phyloP scores from a whole-genome alignment of 2,888 invertebrate species.

The Oxystoma pomonae region DNA sequence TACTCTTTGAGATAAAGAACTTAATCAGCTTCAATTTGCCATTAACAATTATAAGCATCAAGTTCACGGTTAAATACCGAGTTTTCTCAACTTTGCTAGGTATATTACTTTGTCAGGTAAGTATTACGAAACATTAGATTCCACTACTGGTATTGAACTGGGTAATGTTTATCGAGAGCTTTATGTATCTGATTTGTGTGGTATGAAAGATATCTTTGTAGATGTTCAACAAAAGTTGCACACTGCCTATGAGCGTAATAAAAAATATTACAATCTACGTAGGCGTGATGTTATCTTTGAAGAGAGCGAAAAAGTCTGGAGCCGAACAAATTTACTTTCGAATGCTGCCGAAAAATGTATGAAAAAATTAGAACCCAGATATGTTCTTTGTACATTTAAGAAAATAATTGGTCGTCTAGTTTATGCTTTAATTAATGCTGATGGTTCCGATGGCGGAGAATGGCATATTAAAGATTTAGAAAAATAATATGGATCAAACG shows the following conservation, averaged over 20 bases:
- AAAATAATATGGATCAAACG: conserved; percentile 1
- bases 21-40: too few relatives aligned
- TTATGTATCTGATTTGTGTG: neutral
- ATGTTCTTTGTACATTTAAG: conserved; percentile 1
- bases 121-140: conserved; percentile 16
- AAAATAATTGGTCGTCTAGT: conserved; percentile 5
- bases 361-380: conserved; percentile 5
- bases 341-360: conserved; percentile 9
- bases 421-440: neutral
- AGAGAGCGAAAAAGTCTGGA: conserved; percentile 10
- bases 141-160: conserved; percentile 12
- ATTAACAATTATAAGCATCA: too few relatives aligned
- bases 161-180: neutral
- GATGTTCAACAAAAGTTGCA: neutral
- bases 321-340: conserved; percentile 5
- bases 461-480: conserved; percentile 10
- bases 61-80: conserved; percentile 29
- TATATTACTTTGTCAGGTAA: conserved; percentile 23
- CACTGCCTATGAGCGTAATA: neutral
- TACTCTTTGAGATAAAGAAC: too few relatives aligned
- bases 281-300: neutral
- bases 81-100: too few relatives aligned
- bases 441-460: conserved; percentile 1
- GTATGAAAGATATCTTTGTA: neutral
- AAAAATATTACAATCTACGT: neutral